Evolutionary conservation across 2,797 vertebrate genomes (phyloP), one percentile per base, ranked within the genome.

Genomic region (Thalassophryne amazonica): DNA sequence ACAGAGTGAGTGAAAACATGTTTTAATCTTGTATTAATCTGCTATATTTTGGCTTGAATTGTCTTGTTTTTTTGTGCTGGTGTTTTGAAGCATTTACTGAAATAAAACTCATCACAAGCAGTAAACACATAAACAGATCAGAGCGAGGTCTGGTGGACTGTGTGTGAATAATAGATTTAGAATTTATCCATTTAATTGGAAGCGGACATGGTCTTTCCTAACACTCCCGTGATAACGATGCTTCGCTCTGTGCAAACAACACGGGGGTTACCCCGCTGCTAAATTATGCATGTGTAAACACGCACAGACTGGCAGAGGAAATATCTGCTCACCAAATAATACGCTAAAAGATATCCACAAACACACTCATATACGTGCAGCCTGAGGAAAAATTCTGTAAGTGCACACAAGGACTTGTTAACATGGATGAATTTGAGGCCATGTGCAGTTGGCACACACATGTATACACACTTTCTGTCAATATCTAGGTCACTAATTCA

Each of bases 231-330:
- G 43, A 56, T 59, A 18, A 33, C 35, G 40, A 63, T 35, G 8
- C 45, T 36, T 7, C 23, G 47, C 36, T 36, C 58, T 63, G 42
- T 52, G 28, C 49, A 60, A 30, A 74, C 47, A 62, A 35, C 4
- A 3, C 9, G 30, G 48, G 39, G 51, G 48, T 47, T 69, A 54
- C 63, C 69, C 52, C 66, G 30, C 59, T 60, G 46, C 53, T 81
- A 64, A 76, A 74, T 80, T 58, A 63, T 41, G 46, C 54, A 63
- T 45, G 11, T 62, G 51, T 69, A 60, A 67, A 71, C 27, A 47
- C 51, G 45, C 45, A 4, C 21, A 33, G 6, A 60, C 33, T 16
- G 13, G 6, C 27, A 13, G 4, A 20, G n/a, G 23, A 41, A 24
- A 43, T 13, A 37, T 15, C 41, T 1, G 8, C 18, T 30, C 21